Base-by-base conservation (phyloP, 2,797 vertebrate genomes). In the Adrianichthys oophorus region DNA sequence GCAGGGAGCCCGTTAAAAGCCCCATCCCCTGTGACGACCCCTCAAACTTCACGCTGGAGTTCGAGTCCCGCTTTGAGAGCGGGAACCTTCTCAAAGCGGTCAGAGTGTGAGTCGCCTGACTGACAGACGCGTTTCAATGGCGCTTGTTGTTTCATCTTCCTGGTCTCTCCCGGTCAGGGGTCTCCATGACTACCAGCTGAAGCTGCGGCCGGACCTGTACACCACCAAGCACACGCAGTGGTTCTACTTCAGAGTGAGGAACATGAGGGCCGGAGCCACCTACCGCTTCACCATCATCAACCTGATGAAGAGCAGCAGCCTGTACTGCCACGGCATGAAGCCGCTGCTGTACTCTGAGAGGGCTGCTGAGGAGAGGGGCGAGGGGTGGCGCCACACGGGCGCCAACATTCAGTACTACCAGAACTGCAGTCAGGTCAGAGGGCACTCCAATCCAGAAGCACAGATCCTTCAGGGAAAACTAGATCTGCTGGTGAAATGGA, bases 171-270 rank as follows among this genome's bases (percentile, higher is more conserved):
- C 55, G 4, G 59, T 15, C 83, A 98, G 97, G 48, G 93, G 92
- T 1, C 68, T 82, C 19, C 90, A 92, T 2, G 93, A 95, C 7
- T 98, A 98, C 4, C 92, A 97, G 80, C 92, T 98, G 68, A 94
- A 84, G 6, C 89, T 98, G 72, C 83, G 87, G 32, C 92, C 93
- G 0, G 97, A 99, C 85, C 84, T 96, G 53, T 98, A 97, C 87
- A 98, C 95, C 0, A 66, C 70, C 74, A 98, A 95, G 64, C 94
- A 98, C 85, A 97, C 94, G 0, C 97, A 98, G 82, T 98, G 97
- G 97, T 98, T 95, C 82, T 98, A 98, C 84, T 98, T 99, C 85
- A 89, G 92, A n/a, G 87, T 98, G 52, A 92, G 89, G 73, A 97
- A 98, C 85, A 96, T 92, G 67, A 93, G 89, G 26, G 92, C 82